phyloP scores from a whole-genome alignment of 2,113 vertebrate species.

The Cinclus mexicanus region DNA sequence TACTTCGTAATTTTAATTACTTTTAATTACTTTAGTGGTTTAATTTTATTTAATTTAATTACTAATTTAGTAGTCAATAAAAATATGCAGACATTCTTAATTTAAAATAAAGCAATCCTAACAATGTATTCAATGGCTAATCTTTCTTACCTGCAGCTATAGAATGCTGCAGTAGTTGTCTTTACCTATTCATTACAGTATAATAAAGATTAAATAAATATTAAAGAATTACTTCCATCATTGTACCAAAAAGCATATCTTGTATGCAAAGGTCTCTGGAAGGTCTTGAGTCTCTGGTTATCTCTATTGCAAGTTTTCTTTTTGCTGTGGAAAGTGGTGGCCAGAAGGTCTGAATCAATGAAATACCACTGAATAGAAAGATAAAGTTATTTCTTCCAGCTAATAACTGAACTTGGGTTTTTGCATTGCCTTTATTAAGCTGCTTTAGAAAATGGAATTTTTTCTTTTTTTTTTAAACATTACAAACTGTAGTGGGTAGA shows the following conservation, averaged over 20 bases:
- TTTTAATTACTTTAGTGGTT: background rate
- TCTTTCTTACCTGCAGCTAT: background rate
- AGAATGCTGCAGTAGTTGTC: background rate
- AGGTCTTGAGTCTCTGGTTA: background rate
- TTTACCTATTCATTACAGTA: background rate
- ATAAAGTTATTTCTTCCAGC: background rate
- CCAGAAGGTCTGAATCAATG: background rate
- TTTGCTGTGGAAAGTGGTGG: background rate
- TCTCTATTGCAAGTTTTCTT: background rate
- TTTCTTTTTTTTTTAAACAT: background rate
- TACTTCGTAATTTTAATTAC: background rate
- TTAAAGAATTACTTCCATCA: background rate
- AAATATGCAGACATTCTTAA: background rate
- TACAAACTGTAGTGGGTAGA: background rate
- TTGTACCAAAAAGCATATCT: background rate
- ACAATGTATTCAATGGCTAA: background rate
- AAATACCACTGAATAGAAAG: background rate
- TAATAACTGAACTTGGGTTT: background rate
- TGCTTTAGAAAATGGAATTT: background rate
- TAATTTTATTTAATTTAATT: background rate
- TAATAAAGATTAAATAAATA: background rate
- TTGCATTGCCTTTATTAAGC: background rate
- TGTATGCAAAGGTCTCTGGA: background rate
- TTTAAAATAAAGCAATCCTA: background rate
- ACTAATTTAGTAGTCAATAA: background rate